These are phyloP conservation scores for Trachymyrmex septentrionalis DNA, from an alignment of 1,140 invertebrate genomes.

Conservation along the genomic window DNA sequence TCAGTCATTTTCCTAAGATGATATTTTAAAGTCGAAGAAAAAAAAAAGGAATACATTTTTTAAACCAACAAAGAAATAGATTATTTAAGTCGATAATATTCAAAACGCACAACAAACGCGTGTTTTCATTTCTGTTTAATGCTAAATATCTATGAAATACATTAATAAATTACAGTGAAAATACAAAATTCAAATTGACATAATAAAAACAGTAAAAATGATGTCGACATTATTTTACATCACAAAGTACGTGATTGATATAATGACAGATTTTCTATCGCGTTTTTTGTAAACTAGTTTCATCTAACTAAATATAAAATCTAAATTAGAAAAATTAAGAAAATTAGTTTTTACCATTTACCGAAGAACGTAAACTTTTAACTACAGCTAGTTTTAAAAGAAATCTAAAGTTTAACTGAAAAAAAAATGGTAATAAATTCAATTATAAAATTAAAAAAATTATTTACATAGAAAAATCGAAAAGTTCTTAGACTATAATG, in stretches of 20 bases:
- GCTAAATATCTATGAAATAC: neutral
- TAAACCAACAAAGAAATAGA: neutral
- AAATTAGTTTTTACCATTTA: no score
- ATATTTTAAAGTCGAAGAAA: neutral
- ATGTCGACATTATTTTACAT: neutral
- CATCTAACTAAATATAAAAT: neutral
- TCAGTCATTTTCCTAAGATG: neutral
- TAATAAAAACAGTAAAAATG: neutral
- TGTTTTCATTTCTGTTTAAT: neutral
- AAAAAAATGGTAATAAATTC: no score
- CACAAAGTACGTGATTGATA: neutral
- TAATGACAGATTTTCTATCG: neutral
- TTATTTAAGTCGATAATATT: no score
- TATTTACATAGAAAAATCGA: no score
- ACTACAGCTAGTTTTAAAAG: no score
- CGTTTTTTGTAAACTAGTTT: slow-evolving; percentile 4
- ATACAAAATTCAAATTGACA: slow-evolving; percentile 12
- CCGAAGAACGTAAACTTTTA: no score
- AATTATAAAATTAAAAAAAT: no score
- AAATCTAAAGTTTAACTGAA: no score
- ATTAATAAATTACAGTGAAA: neutral
- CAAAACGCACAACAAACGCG: no score
- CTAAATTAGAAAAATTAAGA: neutral
- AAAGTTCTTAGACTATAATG: no score
- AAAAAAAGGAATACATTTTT: neutral